Base-by-base conservation (phyloP, 1,140 invertebrate genomes). In the Megalonaias nervosa region DNA sequence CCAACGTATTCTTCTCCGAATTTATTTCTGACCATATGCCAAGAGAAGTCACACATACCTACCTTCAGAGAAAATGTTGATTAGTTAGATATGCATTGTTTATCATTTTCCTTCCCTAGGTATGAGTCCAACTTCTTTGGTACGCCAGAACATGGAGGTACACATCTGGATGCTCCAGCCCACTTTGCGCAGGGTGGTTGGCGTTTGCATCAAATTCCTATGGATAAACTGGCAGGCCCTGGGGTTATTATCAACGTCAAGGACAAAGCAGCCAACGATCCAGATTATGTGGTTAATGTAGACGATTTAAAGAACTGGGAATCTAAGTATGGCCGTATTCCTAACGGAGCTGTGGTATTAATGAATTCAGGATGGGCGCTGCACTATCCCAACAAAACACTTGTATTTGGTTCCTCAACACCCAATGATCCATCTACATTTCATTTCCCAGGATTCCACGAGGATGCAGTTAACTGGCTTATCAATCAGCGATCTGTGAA, bases 121-220 rank as follows among this genome's bases (percentile, higher is more conserved):
- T 93, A 93, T 76, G 91, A 93, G 48, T 71, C 87, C 4, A 93
- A 94, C 74, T 92, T 93, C n/a, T 93, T 94, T 79, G 90, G 88
- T 64, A 90, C 91, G 5, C 1, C 74, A 38, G 94, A 94, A 80
- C 94, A 94, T 84, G 92, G 91, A 12, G 93, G 94, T 3, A 94
- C 94, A 0, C 94, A 94, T 59, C n/a, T 81, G 0, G 75, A 81
- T 56, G 71, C 80, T 23, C 80, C 80, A 2, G 67, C n/a, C 17
- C 80, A 81, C 57, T 67, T 71, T 23, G 12, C 4, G 11, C 3
- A 78, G 68, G 61, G 67, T 17, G 3, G 15, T 0, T 74, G 58
- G 67, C 65, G 55, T 3, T 59, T 21, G 1, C 71, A 81, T 65
- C 75, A 81, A 64, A 78, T 81, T 12, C 75, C 67, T 4, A 66